These are phyloP conservation scores for Diaprepes abbreviatus DNA, from an alignment of 2,888 invertebrate species.

Conservation along the genomic window DNA sequence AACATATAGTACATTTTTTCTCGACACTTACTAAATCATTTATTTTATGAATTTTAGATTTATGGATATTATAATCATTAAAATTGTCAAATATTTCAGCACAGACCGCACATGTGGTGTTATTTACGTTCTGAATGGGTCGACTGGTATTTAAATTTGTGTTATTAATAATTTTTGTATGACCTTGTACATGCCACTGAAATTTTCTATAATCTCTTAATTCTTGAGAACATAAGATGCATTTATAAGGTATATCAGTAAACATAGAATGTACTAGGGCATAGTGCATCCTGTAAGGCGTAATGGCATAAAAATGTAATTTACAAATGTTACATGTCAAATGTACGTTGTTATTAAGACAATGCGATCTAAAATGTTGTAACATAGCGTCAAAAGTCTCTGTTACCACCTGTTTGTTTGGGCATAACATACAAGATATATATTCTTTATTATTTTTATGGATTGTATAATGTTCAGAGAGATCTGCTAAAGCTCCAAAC, in stretches of 20 bases:
- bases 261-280: slow-evolving; percentile 12
- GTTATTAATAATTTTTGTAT: slow-evolving; percentile 1
- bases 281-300: slow-evolving; percentile 26
- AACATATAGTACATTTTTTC: background rate
- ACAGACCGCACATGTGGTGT: slow-evolving; percentile 29
- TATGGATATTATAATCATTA: slow-evolving; percentile 3
- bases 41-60: background rate
- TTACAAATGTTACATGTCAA: background rate
- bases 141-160: background rate
- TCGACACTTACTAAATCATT: background rate
- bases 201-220: slow-evolving; percentile 28
- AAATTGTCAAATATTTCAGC: slow-evolving; percentile 18
- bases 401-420: background rate
- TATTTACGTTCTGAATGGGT: background rate
- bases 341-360: slow-evolving; percentile 3
- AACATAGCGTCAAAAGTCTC: background rate
- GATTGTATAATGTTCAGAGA: background rate
- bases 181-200: slow-evolving; percentile 31
- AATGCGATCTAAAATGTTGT: slow-evolving; percentile 12
- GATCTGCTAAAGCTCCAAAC: background rate
- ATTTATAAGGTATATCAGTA: slow-evolving; percentile 25
- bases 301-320: slow-evolving; percentile 3
- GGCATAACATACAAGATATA: slow-evolving; percentile 1
- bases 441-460: background rate
- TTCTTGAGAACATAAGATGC: slow-evolving; percentile 11